Base-by-base conservation (phyloP, 1,140 invertebrate genomes). In the Leptonema lineaticorne region DNA sequence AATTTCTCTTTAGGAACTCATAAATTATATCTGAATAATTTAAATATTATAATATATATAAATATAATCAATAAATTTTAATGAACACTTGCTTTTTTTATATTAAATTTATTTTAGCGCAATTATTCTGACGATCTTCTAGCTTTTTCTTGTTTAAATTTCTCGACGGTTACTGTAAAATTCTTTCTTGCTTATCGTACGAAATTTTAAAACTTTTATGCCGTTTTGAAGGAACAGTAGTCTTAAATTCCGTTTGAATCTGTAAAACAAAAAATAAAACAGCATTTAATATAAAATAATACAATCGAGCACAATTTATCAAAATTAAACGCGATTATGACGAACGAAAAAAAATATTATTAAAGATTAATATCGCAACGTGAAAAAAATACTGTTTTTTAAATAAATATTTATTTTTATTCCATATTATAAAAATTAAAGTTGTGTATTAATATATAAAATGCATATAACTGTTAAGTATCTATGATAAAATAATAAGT, bases 211-310 rank as follows among this genome's bases (percentile, higher is more conserved):
- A 33, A 59, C 28, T 59, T 33, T 22, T 16, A 24, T 59, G 57
- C 57, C 57, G 57, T 59, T 30, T 26, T 7, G 37, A 41, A 41
- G 18, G 20, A 26, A 53, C 50, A 24, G 57, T 37, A 46, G 68
- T 70, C 58, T 70, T 53, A 57, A 57, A 46, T 62, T 67, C 60
- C 63, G 37, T 27, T 33, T 45, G 64, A 70, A 70, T 60, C 69
- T 70, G 69, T 9, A 68, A 70, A 28, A 67, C 59, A 59, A 45
- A 67, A 56, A 63, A 63, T 63, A 28, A 41, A 16, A 41, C 11
- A 9, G 16, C 37, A 41, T 41, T 41, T 41, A n/a, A n/a, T n/a
- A n/a, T n/a, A n/a, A n/a, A n/a, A n/a, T n/a, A n/a, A n/a, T n/a
- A n/a, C n/a, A n/a, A n/a, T n/a, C n/a, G n/a, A n/a, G n/a, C n/a